Evolutionary conservation across 2,113 vertebrate genomes (phyloP), one percentile per base, ranked within the genome.

Genomic region (Malurus cyaneus): DNA sequence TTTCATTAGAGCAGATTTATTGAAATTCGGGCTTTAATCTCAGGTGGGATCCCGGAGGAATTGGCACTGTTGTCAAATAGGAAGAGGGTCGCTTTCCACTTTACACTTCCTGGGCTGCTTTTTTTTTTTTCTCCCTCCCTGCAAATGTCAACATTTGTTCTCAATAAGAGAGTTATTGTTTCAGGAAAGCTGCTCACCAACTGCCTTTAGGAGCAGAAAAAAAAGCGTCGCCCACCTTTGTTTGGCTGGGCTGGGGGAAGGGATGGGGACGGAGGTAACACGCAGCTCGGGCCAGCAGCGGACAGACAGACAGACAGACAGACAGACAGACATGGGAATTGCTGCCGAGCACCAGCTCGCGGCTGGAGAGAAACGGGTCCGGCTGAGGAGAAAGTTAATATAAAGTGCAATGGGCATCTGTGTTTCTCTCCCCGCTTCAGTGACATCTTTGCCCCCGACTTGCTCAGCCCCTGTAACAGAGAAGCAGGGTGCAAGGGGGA

Each of bases 61-160:
- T 88, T 53, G 61, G 71, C 53, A n/a, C 96, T 96, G 97, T 97
- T 94, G 94, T 98, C 98, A 98, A 97, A 97, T 97, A 96, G 96
- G 97, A 98, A 97, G 88, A 95, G 94, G 97, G 97, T 98, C 94
- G 73, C 92, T 96, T 83, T 98, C 96, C 96, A 98, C 92, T 97
- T 96, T 92, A 94, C 92, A 87, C 94, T 96, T 94, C 96, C 96
- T 92, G 88, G 94, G 94, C 80, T 93, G 95, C 91, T 93, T 97
- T 94, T 96, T 93, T 97, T 36, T 94, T 96, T 96, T 72, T 54
- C 61, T 94, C 72, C 46, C 96, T 97, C 96, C 94, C 93, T 97
- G 97, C 97, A 98, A 98, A 98, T 98, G 98, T 98, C 98, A 98
- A 98, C 98, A 98, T 98, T 99, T 99, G 98, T 98, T 99, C 98